Base-by-base conservation (phyloP, 2,888 invertebrate species). In the Xestoiulus laeticollis region DNA sequence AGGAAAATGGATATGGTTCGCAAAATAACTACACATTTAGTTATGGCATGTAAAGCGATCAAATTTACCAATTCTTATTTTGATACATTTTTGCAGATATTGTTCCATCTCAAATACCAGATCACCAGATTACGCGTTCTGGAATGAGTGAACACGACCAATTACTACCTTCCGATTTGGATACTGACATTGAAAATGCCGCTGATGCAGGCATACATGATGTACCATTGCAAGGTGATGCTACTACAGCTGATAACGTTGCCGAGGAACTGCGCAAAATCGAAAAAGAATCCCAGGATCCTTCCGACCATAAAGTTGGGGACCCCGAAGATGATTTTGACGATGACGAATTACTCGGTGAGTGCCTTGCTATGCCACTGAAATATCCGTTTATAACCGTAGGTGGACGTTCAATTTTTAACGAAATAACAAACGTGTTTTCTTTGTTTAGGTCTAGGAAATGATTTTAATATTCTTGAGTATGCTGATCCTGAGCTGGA, bases 401-500 rank as follows among this genome's bases (percentile, higher is more conserved):
- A 53, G 14, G 32, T 53, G 16, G 22, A 53, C 16, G 16, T 38
- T 14, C 14, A 38, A 4, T 38, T 19, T 84, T 44, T n/a, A 85
- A 10, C 3, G 38, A 0, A 38, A 22, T 33, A 22, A 82, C 26
- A 59, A 87, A 85, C 33, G 78, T 82, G 43, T 48, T 86, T 33
- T 33, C 38, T 85, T 86, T 91, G 91, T 93, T 94, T 91, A 96
- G 96, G 96, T 93, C 96, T 97, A 94, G 97, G 97, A 6, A 96
- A 96, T 89, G 98, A 98, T 93, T 98, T 98, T 92, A 98, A 98
- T 92, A 97, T 98, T 91, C 93, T 98, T 89, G 97, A 98, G 92
- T 98, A 98, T 92, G 98, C 97, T 0, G 98, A 98, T 93, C 97
- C 98, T 0, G 98, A 98, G 92, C 93, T 98, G 87, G 97, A 97